Percentiles rank a stretch among this genome's conserved stretches.
Evolutionary conservation across 2,113 vertebrate genomes (phyloP).

Genomic region (Mellivora capensis): DNA sequence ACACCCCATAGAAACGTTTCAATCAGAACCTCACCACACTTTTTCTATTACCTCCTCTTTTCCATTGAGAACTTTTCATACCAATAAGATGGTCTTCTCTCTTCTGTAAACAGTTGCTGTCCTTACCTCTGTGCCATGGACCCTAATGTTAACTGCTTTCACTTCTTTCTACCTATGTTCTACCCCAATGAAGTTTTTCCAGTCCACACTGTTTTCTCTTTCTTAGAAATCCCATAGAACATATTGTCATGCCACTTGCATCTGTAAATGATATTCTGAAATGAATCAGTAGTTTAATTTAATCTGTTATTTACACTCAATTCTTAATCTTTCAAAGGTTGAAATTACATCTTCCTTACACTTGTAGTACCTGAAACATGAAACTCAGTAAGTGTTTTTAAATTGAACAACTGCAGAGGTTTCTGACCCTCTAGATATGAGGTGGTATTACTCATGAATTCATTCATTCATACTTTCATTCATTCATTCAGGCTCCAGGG

Average conservation of each 20-base stretch:
- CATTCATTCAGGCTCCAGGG: neutral
- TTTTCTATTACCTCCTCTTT: neutral
- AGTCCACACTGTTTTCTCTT: neutral
- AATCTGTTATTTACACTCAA: neutral
- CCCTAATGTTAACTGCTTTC: neutral
- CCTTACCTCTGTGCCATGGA: neutral
- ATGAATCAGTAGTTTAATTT: conserved; percentile 16
- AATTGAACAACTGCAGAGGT: neutral
- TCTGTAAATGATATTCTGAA: neutral
- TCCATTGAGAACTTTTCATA: neutral
- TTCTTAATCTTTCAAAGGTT: conserved; percentile 34
- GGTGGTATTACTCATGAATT: neutral
- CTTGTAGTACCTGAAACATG: neutral
- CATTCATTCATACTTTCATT: neutral
- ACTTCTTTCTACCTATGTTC: neutral
- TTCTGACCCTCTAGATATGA: neutral
- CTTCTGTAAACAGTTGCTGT: neutral
- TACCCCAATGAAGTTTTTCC: neutral
- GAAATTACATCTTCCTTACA: neutral
- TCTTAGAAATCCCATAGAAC: conserved; percentile 2
- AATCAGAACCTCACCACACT: neutral
- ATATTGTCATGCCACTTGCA: neutral
- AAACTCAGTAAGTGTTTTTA: neutral
- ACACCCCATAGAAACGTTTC: neutral
- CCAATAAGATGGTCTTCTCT: neutral